Evolutionary conservation across 2,888 invertebrate genomes (phyloP), one percentile per base, ranked within the genome.

Genomic region (Phlogophora meticulosa): DNA sequence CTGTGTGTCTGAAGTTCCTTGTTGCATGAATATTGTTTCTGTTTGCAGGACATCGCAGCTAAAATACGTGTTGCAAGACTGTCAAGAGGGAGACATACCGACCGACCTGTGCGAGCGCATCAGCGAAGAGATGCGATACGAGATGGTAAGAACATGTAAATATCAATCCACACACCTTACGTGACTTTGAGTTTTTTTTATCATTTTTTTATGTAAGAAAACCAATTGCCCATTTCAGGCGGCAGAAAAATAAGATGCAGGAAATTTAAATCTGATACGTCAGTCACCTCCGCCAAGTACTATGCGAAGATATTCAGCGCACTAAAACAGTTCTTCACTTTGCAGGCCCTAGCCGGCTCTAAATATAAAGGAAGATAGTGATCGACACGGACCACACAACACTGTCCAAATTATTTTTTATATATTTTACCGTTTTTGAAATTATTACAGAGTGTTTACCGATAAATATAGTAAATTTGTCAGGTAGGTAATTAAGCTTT

Each of bases 51-150:
- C 99, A 89, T 97, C 98, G 4, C 97, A 98, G 90, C 93, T 98
- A 83, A 96, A 97, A 76, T 97, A 97, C 84, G 98, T 99, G 32
- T 95, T 99, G 67, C 98, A 98, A 95, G 98, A 98, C 87, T 98
- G 99, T 58, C 97, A 97, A 13, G 98, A 98, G 91, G 96, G 96
- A 80, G 99, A 99, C 96, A 99, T 99, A 89, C 99, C 99, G 57
- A 96, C 96, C 84, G 97, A 98, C 96, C 96, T 99, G 83, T 97
- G 97, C 87, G 98, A 98, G 86, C 97, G 99, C 86, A 96, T 99
- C 86, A 97, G 97, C 88, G 98, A 98, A 94, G 99, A 99, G 94
- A 98, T 98, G 95, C 96, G 98, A 86, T 97, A 98, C 96, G 99
- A 99, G 95, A 97, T 98, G 94, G 97, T 98, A 93, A 96, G 96